Evolutionary conservation across 2,113 vertebrate species (phyloP), one percentile per base, ranked within the genome.

Genomic region (Microcebus jonahi): DNA sequence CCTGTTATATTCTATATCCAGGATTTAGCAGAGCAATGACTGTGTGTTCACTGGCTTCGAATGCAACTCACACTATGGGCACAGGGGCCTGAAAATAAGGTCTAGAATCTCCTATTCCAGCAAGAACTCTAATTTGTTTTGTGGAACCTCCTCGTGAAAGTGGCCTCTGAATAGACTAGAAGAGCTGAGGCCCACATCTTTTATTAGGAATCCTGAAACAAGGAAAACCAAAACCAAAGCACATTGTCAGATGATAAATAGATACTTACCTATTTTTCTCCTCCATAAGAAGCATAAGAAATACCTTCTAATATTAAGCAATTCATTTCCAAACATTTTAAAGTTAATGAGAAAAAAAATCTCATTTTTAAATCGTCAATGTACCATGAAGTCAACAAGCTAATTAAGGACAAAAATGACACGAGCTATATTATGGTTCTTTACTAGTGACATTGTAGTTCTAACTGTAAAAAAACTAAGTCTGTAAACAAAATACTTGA

Each of bases 281-380:
- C 8, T 13, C 63, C 9, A 31, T 13, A 45, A 45, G 45, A 71
- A 75, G 34, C n/a, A 23, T 55, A 57, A 75, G 53, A 80, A 87
- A 94, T 87, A 50, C 13, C 68, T 83, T 73, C 25, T 59, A 63
- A 48, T 55, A 45, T 45, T 65, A 85, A 88, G 27, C 31, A 90
- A 29, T 79, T 79, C 42, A 88, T 59, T 90, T 63, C 55, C 75
- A 96, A 95, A 80, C 68, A 90, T 79, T 63, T 87, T 92, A 93
- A 93, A 90, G 29, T 89, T 91, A 95, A 91, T 61, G 68, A 94
- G 65, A 23, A 90, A 88, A 94, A 86, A 83, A 45, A 18, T 31
- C 20, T 91, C 53, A 89, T 83, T 96, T 94, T 96, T 55, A 91
- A 93, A 75, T 85, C 59, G 4, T 93, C 94, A 91, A 3, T 67